Evolutionary conservation across 2,113 vertebrate species (phyloP).

Genomic region (Cephalopholis sonnerati): DNA sequence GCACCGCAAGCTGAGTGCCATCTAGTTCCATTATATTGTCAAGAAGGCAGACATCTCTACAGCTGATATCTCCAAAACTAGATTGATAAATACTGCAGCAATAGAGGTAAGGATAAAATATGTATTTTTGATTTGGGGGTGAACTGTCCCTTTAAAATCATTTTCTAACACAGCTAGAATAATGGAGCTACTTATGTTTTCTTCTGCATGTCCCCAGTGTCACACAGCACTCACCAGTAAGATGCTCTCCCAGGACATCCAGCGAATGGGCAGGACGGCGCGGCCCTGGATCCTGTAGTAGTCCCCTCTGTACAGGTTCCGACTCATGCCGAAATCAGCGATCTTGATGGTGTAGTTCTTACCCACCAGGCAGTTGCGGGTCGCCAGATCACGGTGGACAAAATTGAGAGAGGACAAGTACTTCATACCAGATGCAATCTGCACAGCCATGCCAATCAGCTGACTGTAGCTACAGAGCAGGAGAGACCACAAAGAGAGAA

Average conservation of each 20-base stretch:
- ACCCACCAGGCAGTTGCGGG: conserved; percentile 97
- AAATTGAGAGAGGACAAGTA: conserved; percentile 98
- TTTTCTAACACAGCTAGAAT: no score
- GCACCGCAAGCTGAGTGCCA: no score
- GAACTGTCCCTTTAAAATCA: no score
- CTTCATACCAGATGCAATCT: conserved; percentile 97
- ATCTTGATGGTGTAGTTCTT: conserved; percentile 97
- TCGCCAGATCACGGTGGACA: conserved; percentile 97
- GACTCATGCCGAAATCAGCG: conserved; percentile 98
- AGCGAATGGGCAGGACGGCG: conserved; percentile 97
- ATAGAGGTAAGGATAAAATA: no score
- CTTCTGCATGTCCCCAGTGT: not conserved
- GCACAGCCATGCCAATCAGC: conserved; percentile 91
- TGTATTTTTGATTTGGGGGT: no score
- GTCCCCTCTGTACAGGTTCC: conserved; percentile 97
- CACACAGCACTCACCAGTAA: conserved; percentile 86
- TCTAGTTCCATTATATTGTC: no score
- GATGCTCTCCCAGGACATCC: conserved; percentile 99
- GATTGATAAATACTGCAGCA: no score
- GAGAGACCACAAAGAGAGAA: conserved; percentile 7
- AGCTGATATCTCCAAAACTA: no score
- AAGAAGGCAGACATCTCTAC: no score
- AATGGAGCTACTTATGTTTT: not conserved
- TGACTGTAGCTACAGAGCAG: conserved; percentile 83
- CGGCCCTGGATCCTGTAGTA: conserved; percentile 98